phyloP scores from a whole-genome alignment of 1,140 invertebrate genomes.

The Drosophila mauritiana region DNA sequence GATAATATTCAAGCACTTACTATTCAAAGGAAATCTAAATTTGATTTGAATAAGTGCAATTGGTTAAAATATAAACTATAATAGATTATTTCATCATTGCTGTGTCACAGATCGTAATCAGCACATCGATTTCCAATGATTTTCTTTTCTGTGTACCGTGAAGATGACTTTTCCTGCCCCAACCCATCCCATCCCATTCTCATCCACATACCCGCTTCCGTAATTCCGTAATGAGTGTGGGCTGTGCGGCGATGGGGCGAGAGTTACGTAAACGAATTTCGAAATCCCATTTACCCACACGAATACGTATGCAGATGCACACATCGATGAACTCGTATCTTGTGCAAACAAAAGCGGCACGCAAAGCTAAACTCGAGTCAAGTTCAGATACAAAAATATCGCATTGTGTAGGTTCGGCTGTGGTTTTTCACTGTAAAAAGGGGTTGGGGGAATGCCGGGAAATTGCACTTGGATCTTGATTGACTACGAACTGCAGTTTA shows the following conservation, averaged over 20 bases:
- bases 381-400: slow-evolving; percentile 57
- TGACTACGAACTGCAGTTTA: slow-evolving; percentile 56
- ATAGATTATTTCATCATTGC: no score
- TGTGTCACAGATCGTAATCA: no score
- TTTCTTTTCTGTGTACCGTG: slow-evolving; percentile 21
- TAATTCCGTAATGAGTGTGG: slow-evolving; percentile 18
- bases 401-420: slow-evolving; percentile 27
- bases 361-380: slow-evolving; percentile 63
- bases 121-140: background rate
- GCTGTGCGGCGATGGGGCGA: slow-evolving; percentile 16
- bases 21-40: no score
- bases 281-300: slow-evolving; percentile 58
- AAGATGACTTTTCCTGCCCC: slow-evolving; percentile 35
- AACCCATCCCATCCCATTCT: background rate
- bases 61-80: no score
- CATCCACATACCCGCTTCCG: slow-evolving; percentile 31
- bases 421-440: slow-evolving; percentile 30
- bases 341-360: slow-evolving; percentile 66
- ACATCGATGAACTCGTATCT: slow-evolving; percentile 46
- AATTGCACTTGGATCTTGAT: slow-evolving; percentile 57
- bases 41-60: no score
- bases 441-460: slow-evolving; percentile 2
- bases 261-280: slow-evolving; percentile 71
- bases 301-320: slow-evolving; percentile 17
- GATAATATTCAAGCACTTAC: no score